These are phyloP conservation scores for Malthinus seriepunctatus DNA, from an alignment of 2,888 invertebrate genomes.

Conservation along the genomic window DNA sequence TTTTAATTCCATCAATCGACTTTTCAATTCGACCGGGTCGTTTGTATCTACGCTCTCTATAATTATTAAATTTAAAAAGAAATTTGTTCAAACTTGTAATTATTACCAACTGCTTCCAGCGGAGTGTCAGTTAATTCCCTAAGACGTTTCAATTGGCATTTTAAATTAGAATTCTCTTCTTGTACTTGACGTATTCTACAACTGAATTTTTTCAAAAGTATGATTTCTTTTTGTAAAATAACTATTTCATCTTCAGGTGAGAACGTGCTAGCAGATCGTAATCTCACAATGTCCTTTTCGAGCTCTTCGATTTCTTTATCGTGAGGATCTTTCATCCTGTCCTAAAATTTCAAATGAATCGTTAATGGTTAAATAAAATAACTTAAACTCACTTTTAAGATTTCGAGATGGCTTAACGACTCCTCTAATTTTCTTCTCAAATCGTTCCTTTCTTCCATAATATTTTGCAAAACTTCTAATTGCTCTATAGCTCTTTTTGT, in stretches of 20 bases:
- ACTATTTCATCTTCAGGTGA: constrained; percentile 42
- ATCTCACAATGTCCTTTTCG: constrained; percentile 42
- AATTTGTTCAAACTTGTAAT: neutral
- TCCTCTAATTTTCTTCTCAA: constrained; percentile 37
- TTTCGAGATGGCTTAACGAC: constrained; percentile 40
- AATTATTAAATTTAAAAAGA: neutral
- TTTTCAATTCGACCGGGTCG: neutral
- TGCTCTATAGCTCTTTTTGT: constrained; percentile 43
- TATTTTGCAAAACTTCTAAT: constrained; percentile 40
- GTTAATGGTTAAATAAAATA: neutral
- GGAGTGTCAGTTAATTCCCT: neutral
- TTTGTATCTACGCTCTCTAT: constrained; percentile 13
- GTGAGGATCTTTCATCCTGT: neutral
- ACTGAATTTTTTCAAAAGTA: constrained; percentile 46
- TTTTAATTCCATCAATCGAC: neutral
- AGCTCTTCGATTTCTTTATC: constrained; percentile 38
- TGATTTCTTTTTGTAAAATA: constrained; percentile 44
- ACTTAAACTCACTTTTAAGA: constrained; percentile 35
- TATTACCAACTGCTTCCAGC: neutral
- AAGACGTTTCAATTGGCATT: constrained; percentile 16
- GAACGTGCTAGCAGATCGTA: constrained; percentile 33
- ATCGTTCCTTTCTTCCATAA: constrained; percentile 38
- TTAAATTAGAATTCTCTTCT: constrained; percentile 44
- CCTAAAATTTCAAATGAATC: neutral
- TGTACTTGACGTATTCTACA: constrained; percentile 43